Percentiles rank a stretch among this genome's conserved stretches.
Conservation (phyloP, 2,888 invertebrate species). For the Chorisops tibialis region DNA sequence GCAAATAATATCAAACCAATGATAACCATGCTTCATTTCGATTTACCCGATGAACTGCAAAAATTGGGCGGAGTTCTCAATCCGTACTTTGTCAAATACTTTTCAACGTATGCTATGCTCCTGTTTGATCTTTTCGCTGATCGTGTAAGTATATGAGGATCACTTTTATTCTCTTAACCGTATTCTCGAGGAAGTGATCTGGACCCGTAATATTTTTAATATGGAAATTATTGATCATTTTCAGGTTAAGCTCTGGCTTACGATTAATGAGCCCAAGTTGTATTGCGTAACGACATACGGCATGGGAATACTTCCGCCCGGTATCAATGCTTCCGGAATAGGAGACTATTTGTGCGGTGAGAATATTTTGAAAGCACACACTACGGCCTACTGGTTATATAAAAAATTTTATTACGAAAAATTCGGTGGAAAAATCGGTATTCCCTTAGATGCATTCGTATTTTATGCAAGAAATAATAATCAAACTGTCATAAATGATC, state of each 20-base stretch:
- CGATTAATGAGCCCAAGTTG: conserved; percentile 58
- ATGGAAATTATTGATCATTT: neutral
- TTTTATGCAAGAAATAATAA: conserved; percentile 39
- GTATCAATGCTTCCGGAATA: conserved; percentile 50
- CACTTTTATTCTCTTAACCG: conserved; percentile 41
- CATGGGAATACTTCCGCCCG: conserved; percentile 40
- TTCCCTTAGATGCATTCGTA: conserved; percentile 39
- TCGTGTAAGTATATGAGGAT: conserved; percentile 49
- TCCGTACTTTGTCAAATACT: conserved; percentile 52
- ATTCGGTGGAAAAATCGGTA: conserved; percentile 43
- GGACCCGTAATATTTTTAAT: too few species aligned
- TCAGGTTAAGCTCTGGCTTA: conserved; percentile 56
- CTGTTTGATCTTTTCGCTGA: conserved; percentile 53
- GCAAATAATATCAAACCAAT: conserved; percentile 61
- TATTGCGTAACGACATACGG: conserved; percentile 55
- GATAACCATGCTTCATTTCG: conserved; percentile 59
- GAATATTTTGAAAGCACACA: conserved; percentile 57
- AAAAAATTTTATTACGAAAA: conserved; percentile 46
- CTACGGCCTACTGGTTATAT: conserved; percentile 52
- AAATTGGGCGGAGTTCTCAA: conserved; percentile 56
- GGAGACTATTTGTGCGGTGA: conserved; percentile 56
- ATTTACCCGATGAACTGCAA: conserved; percentile 56
- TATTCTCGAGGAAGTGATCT: neutral
- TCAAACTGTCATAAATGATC: conserved; percentile 36
- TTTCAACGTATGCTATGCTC: conserved; percentile 54